A percentile compares a stretch with the other conserved stretches of the same genome.
Conservation (phyloP, 2,888 invertebrate genomes). For the Molanna angustata region DNA sequence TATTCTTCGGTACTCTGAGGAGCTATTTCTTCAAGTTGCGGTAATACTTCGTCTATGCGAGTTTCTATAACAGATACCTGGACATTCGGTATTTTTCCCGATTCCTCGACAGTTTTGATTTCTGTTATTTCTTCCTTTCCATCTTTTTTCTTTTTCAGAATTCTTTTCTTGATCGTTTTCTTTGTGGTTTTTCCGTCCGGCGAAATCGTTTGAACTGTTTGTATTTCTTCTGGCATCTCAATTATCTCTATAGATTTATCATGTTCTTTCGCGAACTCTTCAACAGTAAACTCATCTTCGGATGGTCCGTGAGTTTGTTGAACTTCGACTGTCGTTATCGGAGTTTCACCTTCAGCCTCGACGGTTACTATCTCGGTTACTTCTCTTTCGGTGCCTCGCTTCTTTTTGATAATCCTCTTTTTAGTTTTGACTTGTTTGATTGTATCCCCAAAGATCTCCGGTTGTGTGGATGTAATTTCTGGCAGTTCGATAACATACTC, state of each 20-base stretch:
- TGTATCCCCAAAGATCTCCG: too few species aligned
- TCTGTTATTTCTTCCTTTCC: conserved; percentile 38
- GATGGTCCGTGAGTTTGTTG: conserved; percentile 13
- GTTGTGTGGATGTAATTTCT: conserved; percentile 36
- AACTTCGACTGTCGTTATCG: conserved; percentile 27
- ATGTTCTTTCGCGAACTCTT: conserved; percentile 32
- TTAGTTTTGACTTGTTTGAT: conserved; percentile 37
- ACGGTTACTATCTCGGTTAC: conserved; percentile 29
- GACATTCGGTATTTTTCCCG: conserved; percentile 37
- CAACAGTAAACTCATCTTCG: conserved; percentile 27
- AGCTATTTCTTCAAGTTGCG: background rate
- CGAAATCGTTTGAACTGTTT: conserved; percentile 32
- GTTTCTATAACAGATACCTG: conserved; percentile 36
- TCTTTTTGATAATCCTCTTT: conserved; percentile 46
- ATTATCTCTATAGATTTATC: conserved; percentile 34
- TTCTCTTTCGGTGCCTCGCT: conserved; percentile 37
- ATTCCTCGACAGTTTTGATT: conserved; percentile 34
- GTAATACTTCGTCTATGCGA: background rate
- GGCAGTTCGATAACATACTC: too few species aligned
- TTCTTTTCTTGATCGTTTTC: conserved; percentile 37
- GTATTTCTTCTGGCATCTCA: conserved; percentile 18
- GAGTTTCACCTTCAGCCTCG: conserved; percentile 41
- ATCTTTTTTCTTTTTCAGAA: conserved; percentile 38
- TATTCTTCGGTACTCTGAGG: background rate
- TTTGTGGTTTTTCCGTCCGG: conserved; percentile 7